Base-by-base conservation (phyloP, 1,140 invertebrate genomes). In the Odontomachus brunneus region DNA sequence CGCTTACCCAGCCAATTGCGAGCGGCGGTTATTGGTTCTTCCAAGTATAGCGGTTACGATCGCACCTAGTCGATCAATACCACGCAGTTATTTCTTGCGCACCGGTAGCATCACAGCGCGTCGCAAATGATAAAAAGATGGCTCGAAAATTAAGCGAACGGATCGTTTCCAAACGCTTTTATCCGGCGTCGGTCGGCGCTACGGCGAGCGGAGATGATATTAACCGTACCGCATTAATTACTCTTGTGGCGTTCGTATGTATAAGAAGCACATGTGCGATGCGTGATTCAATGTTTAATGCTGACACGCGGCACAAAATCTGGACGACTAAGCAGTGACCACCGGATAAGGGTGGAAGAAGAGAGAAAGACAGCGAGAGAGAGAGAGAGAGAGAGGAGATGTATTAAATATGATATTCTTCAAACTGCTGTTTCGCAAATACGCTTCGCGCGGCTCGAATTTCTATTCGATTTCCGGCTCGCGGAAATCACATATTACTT, bases 31-130 rank as follows among this genome's bases (percentile, higher is more conserved):
- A 76, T 76, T 76, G 49, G 65, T 71, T 80, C 51, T 48, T 57
- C 65, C 17, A 33, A 44, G 38, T 57, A 24, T 44, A 67, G 15
- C 51, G 24, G 22, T 73, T 59, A 51, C 73, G 26, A 75, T 63
- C 57, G 51, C 17, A n/a, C 17, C n/a, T n/a, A 29, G 33, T 55
- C 51, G 65, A 80, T 80, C 75, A 67, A 78, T 78, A 78, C 49
- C 44, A 44, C 48, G 62, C 74, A 57, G 33, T 80, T 69, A 48
- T 80, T 59, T 69, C 38, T 69, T 29, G 38, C 38, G 11, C 4
- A 5, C 26, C 19, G 22, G 9, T 57, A 29, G 9, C 38, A 69
- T 33, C 38, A 57, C 38, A 26, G 65, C 29, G 22, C 29, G 22
- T 14, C 22, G n/a, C 22, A 7, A 59, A 80, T 69, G 22, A 57